phyloP scores from a whole-genome alignment of 2,888 invertebrate genomes.

The Pammene fasciana region DNA sequence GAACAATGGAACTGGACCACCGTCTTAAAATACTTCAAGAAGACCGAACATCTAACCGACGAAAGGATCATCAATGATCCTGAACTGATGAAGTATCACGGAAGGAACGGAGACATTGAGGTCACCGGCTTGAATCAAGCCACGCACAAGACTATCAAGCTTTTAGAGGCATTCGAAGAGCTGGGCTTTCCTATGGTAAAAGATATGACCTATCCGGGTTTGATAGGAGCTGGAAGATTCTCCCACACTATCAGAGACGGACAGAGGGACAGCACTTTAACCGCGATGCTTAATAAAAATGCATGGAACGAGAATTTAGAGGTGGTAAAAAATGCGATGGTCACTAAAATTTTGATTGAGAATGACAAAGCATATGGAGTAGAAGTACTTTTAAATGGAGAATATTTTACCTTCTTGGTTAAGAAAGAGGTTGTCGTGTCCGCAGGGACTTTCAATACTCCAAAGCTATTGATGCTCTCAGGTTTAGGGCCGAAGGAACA shows the following conservation, averaged over 20 bases:
- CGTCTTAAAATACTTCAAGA: constrained; percentile 68
- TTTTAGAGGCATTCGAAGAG: constrained; percentile 64
- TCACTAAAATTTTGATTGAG: constrained; percentile 60
- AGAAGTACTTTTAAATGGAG: constrained; percentile 48
- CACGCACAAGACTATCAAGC: constrained; percentile 51
- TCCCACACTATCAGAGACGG: constrained; percentile 68
- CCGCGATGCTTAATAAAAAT: constrained; percentile 61
- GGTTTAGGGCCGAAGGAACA: constrained; percentile 66
- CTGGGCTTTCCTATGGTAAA: constrained; percentile 62
- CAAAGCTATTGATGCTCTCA: constrained; percentile 68
- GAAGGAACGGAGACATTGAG: constrained; percentile 64
- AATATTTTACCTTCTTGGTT: constrained; percentile 55
- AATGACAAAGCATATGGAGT: constrained; percentile 60
- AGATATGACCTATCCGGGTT: constrained; percentile 69
- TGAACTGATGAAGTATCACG: constrained; percentile 61
- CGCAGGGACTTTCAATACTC: constrained; percentile 69
- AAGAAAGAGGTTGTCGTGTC: constrained; percentile 66
- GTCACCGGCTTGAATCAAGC: constrained; percentile 58
- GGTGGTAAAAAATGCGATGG: constrained; percentile 61
- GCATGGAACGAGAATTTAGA: constrained; percentile 53
- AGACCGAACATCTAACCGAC: constrained; percentile 69
- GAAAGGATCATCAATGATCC: constrained; percentile 58
- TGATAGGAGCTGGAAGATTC: constrained; percentile 67
- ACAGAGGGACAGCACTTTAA: constrained; percentile 62
- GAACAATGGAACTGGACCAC: constrained; percentile 64